Evolutionary conservation across 2,113 vertebrate genomes (phyloP), one percentile per base, ranked within the genome.

Genomic region (Brachirus orientalis): DNA sequence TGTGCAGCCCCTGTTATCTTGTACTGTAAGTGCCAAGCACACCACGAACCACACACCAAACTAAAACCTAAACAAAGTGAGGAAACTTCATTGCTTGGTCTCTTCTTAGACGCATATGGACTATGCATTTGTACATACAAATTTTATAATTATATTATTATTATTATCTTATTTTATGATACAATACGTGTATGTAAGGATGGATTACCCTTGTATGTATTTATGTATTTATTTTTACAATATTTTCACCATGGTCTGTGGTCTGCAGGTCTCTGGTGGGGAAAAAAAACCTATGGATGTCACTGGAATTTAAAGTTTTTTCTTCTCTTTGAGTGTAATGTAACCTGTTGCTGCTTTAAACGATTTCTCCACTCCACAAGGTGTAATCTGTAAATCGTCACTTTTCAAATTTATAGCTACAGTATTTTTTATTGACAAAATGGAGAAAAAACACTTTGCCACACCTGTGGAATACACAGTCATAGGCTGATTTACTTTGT

Each of bases 111-210:
- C 63, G 63, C 85, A 88, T 85, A 84, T 58, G 82, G 85, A 88
- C 88, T 92, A 94, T 92, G 92, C 91, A 92, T 92, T 91, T 91
- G 87, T 89, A 92, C 68, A 90, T 87, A 90, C 56, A 85, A 90
- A 91, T 93, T 94, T 93, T 94, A 89, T 93, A 92, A 93, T 84
- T 84, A 83, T 85, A 69, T 90, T 86, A 88, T 75, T 86, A 88
- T 75, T 87, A 83, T 80, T 90, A 68, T 88, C 86, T 91, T 91
- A 88, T 88, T 92, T 91, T 94, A 92, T 92, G 78, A 91, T 91
- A 92, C 89, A 79, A 89, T 90, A 84, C 87, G 84, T 93, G 85
- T 90, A 90, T 83, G 89, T 87, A 88, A 81, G 86, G 84, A 90
- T 86, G 79, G 55, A 84, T 84, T 90, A 88, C 84, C 87, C 80